Conservation (phyloP, 2,113 vertebrate species). For the Dicentrarchus labrax region DNA sequence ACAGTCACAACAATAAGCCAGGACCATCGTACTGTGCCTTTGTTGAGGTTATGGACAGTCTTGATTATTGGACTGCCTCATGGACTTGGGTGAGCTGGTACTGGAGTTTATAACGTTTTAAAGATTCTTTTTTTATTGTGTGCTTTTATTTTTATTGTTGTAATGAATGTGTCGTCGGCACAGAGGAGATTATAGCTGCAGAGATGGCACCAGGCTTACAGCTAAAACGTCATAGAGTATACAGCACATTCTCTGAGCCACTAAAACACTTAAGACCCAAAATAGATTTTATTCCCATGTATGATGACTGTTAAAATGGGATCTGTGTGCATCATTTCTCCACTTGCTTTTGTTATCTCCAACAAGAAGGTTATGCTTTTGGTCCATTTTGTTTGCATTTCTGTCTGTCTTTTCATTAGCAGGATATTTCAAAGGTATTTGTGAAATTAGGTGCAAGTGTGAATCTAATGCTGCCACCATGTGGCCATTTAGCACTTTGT, state of each 20-base stretch:
- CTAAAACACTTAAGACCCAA: constrained; percentile 2
- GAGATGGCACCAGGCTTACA: constrained; percentile 2
- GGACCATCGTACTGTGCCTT: not conserved
- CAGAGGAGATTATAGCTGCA: not conserved
- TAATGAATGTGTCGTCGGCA: not conserved
- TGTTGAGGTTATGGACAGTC: constrained; percentile 1
- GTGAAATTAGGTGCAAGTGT: not conserved
- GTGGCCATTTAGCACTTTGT: constrained; percentile 36
- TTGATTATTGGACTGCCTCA: constrained; percentile 27
- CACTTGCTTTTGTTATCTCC: not conserved
- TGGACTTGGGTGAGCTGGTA: constrained; percentile 3
- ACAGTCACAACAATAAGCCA: constrained; percentile 20
- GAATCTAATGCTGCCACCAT: constrained; percentile 25
- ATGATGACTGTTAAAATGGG: not conserved
- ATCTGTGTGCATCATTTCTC: not conserved
- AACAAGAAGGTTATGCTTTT: not conserved
- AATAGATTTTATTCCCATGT: not conserved
- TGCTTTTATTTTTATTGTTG: not conserved
- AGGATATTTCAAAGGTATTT: not conserved
- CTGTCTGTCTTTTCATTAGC: not conserved
- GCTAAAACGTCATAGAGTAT: not conserved
- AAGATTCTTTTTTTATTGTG: constrained; percentile 16
- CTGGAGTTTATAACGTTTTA: constrained; percentile 14
- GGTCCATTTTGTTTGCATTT: not conserved
- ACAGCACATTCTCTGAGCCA: not conserved